Evolutionary conservation across 2,888 invertebrate species (phyloP).

Genomic region (Oligia latruncula): DNA sequence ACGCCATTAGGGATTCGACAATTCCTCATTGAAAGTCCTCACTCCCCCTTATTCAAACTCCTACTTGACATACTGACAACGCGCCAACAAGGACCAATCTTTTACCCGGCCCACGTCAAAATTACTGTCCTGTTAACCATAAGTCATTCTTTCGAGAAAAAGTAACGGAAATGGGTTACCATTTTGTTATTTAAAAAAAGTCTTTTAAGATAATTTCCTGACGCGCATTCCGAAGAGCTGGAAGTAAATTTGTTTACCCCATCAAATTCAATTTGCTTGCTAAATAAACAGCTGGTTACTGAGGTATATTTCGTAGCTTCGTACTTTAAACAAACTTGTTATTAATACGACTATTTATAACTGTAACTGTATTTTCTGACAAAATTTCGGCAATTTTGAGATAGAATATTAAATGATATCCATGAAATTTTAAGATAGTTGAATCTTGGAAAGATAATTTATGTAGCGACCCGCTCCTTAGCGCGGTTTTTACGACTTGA

Average conservation of each 20-base stretch:
- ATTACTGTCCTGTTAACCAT: constrained; percentile 48
- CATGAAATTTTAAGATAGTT: constrained; percentile 6
- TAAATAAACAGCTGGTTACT: constrained; percentile 62
- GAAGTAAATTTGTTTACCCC: constrained; percentile 75
- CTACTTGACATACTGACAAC: constrained; percentile 33
- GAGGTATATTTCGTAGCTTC: constrained; percentile 55
- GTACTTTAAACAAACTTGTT: constrained; percentile 51
- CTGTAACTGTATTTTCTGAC: constrained; percentile 15
- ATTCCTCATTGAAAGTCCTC: constrained; percentile 32
- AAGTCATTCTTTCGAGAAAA: constrained; percentile 39
- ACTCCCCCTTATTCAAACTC: constrained; percentile 17
- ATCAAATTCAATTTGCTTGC: constrained; percentile 67
- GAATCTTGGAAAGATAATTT: not conserved
- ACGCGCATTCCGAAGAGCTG: constrained; percentile 60
- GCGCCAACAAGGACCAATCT: constrained; percentile 36
- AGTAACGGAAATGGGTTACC: constrained; percentile 51
- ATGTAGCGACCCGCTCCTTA: not conserved
- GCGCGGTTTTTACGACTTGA: not conserved
- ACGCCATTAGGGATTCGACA: constrained; percentile 1
- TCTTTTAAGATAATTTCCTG: constrained; percentile 72
- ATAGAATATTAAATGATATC: not conserved
- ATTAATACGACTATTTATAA: constrained; percentile 41
- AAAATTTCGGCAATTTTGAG: not conserved
- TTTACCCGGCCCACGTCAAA: constrained; percentile 41
- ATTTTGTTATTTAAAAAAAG: constrained; percentile 65